Conservation (phyloP, 2,888 invertebrate genomes). For the Acrocera orbiculus region DNA sequence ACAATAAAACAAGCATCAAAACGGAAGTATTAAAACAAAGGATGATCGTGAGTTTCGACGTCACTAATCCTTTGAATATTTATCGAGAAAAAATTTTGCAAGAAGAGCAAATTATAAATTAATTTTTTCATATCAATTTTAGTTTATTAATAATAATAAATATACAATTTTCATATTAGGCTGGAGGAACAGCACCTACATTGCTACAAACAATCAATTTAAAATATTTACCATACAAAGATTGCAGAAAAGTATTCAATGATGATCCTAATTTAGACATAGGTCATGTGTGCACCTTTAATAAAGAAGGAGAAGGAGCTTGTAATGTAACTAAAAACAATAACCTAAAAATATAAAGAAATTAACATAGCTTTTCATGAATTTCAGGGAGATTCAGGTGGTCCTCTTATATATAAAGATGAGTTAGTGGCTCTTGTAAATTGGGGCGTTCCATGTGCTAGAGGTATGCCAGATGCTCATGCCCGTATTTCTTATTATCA, state of each 20-base stretch:
- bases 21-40: no score
- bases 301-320: constrained; percentile 37
- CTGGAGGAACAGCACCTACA: constrained; percentile 35
- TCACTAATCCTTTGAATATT: no score
- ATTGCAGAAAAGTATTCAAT: constrained; percentile 35
- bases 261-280: constrained; percentile 35
- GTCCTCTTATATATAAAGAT: constrained; percentile 20
- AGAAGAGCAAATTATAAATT: no score
- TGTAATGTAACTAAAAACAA: no score
- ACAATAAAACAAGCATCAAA: no score
- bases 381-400: constrained; percentile 26
- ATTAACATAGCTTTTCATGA: no score
- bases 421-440: constrained; percentile 25
- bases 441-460: constrained; percentile 26
- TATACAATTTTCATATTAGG: no score
- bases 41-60: no score
- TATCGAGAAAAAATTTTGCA: no score
- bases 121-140: no score
- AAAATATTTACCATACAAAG: constrained; percentile 36
- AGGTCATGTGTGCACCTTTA: constrained; percentile 41
- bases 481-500: constrained; percentile 21
- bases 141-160: no score
- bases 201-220: constrained; percentile 40
- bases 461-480: constrained; percentile 26
- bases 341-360: no score